Evolutionary conservation across 1,140 invertebrate species (phyloP).

Genomic region (Neuroterus valhalla): DNA sequence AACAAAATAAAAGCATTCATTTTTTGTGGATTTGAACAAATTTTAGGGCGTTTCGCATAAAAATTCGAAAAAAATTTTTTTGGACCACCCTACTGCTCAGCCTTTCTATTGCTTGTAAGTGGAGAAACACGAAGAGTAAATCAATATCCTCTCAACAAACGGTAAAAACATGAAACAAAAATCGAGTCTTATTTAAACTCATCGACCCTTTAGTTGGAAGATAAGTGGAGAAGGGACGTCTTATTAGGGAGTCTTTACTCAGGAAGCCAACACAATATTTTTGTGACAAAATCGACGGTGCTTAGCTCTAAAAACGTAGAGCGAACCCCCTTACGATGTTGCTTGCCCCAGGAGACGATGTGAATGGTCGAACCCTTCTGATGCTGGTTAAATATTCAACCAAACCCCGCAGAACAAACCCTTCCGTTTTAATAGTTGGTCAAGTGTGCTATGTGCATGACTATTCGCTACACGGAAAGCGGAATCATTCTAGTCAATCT

Average conservation of each 20-base stretch:
- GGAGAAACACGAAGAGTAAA: background rate
- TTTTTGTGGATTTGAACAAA: no score
- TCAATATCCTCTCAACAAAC: background rate
- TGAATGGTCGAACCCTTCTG: constrained; percentile 60
- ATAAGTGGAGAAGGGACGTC: constrained; percentile 19
- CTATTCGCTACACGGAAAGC: constrained; percentile 28
- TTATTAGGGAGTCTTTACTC: constrained; percentile 18
- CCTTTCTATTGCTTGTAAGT: background rate
- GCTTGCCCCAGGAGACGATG: constrained; percentile 47
- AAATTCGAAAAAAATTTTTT: no score
- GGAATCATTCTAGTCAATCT: background rate
- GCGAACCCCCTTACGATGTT: constrained; percentile 32
- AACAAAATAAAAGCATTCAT: no score
- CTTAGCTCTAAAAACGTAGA: constrained; percentile 41
- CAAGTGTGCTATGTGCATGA: constrained; percentile 36
- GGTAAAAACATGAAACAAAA: background rate
- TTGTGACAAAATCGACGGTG: constrained; percentile 41
- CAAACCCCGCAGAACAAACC: constrained; percentile 55
- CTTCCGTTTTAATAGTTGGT: constrained; percentile 62
- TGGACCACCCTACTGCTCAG: no score
- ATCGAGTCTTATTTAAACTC: constrained; percentile 20
- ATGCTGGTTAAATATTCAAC: constrained; percentile 66
- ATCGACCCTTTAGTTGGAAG: background rate
- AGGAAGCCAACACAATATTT: constrained; percentile 59
- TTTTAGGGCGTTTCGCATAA: no score